Conservation (phyloP, 2,888 invertebrate genomes). For the Tetranychus piercei region DNA sequence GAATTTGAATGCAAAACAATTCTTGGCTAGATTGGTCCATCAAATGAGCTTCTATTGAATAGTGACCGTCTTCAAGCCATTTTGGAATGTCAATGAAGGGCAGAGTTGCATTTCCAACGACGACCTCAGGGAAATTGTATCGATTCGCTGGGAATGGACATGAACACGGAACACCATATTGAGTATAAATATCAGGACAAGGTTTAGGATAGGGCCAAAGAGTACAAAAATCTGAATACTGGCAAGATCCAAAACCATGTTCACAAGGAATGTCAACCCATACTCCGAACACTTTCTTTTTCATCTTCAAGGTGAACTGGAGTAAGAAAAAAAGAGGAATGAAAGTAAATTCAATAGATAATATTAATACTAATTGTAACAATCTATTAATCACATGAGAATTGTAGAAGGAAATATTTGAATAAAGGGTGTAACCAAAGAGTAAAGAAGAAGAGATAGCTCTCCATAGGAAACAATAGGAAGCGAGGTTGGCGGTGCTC, state of each 20-base stretch:
- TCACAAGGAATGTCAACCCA: conserved; percentile 6
- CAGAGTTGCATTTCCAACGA: background rate
- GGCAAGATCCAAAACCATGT: background rate
- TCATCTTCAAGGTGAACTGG: background rate
- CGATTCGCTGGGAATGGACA: background rate
- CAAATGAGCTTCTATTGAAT: background rate
- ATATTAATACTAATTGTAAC: too few species aligned
- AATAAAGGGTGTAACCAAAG: too few species aligned
- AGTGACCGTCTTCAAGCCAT: background rate
- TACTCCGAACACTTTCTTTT: background rate
- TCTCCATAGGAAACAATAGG: too few species aligned
- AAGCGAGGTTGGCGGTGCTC: too few species aligned
- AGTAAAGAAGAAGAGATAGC: too few species aligned
- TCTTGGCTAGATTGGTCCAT: background rate
- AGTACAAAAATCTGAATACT: background rate
- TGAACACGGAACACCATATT: background rate
- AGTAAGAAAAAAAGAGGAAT: background rate
- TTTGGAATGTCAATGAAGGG: background rate
- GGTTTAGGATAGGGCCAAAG: background rate
- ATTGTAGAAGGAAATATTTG: too few species aligned
- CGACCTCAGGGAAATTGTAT: background rate
- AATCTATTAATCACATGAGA: too few species aligned
- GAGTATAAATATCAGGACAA: background rate
- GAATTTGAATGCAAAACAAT: background rate
- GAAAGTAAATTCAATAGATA: background rate